Conservation (phyloP, 2,888 invertebrate genomes). For the Cerastis leucographa region DNA sequence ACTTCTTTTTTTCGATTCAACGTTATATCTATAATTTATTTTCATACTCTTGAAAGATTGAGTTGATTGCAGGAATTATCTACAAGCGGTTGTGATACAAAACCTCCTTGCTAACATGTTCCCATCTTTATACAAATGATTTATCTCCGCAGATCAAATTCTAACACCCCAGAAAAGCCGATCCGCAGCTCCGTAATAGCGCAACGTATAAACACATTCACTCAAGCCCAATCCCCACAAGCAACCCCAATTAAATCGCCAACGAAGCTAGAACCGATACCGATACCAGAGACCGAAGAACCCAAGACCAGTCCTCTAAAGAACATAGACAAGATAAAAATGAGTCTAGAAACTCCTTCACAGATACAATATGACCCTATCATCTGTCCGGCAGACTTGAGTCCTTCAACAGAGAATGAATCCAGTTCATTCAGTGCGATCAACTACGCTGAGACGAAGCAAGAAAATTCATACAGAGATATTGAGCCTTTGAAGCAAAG, state of each 20-base stretch:
- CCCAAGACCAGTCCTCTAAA: constrained; percentile 84
- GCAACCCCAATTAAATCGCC: constrained; percentile 74
- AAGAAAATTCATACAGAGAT: constrained; percentile 78
- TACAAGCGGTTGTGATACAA: too few relatives aligned
- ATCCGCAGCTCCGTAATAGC: constrained; percentile 92
- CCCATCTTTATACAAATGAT: too few relatives aligned
- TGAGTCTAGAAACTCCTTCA: constrained; percentile 87
- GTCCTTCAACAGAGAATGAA: constrained; percentile 85
- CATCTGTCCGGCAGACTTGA: constrained; percentile 85
- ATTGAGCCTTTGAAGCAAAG: constrained; percentile 80
- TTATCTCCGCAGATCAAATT: constrained; percentile 71
- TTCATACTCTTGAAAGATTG: too few relatives aligned
- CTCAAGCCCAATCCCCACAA: constrained; percentile 73
- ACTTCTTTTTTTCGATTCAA: too few relatives aligned
- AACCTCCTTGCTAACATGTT: too few relatives aligned
- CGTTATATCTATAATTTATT: too few relatives aligned
- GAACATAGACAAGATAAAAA: constrained; percentile 89
- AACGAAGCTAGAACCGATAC: constrained; percentile 69
- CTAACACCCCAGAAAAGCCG: constrained; percentile 91
- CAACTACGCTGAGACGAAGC: constrained; percentile 76
- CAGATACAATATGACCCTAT: constrained; percentile 89
- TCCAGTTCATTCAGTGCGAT: constrained; percentile 85
- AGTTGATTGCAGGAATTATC: too few relatives aligned
- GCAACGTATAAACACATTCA: constrained; percentile 91
- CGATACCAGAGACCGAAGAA: constrained; percentile 71